Conservation (phyloP, 2,888 invertebrate genomes). For the Clunio marinus region DNA sequence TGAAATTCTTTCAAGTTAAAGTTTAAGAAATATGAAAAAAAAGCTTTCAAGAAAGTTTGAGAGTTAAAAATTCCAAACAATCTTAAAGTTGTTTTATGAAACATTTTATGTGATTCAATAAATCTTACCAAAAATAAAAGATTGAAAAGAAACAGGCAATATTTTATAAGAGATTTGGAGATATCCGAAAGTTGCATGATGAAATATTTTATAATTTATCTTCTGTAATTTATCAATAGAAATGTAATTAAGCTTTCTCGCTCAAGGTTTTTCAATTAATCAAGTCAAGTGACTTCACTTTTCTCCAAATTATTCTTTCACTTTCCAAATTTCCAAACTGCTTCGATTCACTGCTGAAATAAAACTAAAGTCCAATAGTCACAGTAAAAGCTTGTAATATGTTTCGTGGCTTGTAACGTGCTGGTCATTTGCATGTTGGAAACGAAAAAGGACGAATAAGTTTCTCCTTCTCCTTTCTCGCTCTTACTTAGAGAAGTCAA, state of each 20-base stretch:
- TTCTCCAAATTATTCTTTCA: not conserved
- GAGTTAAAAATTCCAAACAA: too few species aligned
- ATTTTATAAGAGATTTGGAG: slow-evolving; percentile 15
- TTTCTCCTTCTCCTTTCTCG: slow-evolving; percentile 1
- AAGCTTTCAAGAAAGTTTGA: too few species aligned
- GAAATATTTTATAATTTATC: not conserved
- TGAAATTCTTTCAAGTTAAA: too few species aligned
- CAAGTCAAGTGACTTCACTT: not conserved
- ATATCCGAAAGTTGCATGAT: slow-evolving; percentile 5
- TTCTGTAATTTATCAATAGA: not conserved
- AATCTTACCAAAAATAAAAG: slow-evolving; percentile 26
- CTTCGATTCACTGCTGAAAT: not conserved
- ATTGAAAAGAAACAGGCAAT: slow-evolving; percentile 26
- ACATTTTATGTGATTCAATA: too few species aligned
- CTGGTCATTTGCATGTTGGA: slow-evolving; percentile 17
- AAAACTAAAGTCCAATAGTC: not conserved
- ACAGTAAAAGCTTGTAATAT: slow-evolving; percentile 17
- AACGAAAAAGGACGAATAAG: slow-evolving; percentile 1
- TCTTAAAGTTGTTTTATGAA: not conserved
- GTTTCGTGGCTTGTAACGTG: not conserved
- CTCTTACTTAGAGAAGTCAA: too few species aligned
- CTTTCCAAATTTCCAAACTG: not conserved
- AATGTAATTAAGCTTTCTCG: too few species aligned
- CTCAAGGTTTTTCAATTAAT: too few species aligned
- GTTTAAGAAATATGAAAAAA: too few species aligned